Conservation (phyloP, 2,888 invertebrate genomes). For the Crossocerus cetratus region DNA sequence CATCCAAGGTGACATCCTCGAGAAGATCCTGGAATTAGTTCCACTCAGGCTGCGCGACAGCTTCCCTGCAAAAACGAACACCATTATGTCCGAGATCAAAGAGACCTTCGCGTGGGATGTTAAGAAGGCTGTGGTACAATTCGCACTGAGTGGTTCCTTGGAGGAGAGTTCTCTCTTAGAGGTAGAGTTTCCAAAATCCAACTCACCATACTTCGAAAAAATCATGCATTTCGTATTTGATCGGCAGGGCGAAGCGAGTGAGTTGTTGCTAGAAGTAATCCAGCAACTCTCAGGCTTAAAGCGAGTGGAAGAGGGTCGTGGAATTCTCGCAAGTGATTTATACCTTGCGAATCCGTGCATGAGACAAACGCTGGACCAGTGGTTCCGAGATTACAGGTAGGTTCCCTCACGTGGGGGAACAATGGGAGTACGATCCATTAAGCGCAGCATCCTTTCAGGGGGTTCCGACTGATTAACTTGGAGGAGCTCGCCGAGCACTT, state of each 20-base stretch:
- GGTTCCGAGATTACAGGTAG: slow-evolving; percentile 87
- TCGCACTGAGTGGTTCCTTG: slow-evolving; percentile 84
- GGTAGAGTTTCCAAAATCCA: slow-evolving; percentile 19
- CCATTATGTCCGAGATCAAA: slow-evolving; percentile 87
- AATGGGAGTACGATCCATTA: neutral
- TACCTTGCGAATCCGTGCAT: slow-evolving; percentile 90
- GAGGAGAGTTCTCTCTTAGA: slow-evolving; percentile 21
- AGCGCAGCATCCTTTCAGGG: slow-evolving; percentile 75
- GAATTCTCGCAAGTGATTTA: slow-evolving; percentile 79
- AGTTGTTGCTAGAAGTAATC: neutral
- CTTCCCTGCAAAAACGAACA: slow-evolving; percentile 80
- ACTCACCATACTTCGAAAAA: too few species aligned
- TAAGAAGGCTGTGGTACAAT: slow-evolving; percentile 94
- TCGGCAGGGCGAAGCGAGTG: neutral
- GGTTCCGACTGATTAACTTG: slow-evolving; percentile 82
- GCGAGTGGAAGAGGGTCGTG: slow-evolving; percentile 6
- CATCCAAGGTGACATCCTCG: slow-evolving; percentile 85
- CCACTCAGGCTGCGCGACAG: slow-evolving; percentile 80
- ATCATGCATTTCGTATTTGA: neutral
- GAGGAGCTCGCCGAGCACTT: slow-evolving; percentile 79
- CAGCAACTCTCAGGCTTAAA: neutral
- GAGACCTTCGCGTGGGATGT: slow-evolving; percentile 92
- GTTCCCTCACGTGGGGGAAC: neutral
- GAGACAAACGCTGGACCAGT: slow-evolving; percentile 87
- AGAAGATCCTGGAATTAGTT: slow-evolving; percentile 82